Evolutionary conservation across 2,797 vertebrate genomes (phyloP), one percentile per base, ranked within the genome.

Genomic region (Helarctos malayanus): DNA sequence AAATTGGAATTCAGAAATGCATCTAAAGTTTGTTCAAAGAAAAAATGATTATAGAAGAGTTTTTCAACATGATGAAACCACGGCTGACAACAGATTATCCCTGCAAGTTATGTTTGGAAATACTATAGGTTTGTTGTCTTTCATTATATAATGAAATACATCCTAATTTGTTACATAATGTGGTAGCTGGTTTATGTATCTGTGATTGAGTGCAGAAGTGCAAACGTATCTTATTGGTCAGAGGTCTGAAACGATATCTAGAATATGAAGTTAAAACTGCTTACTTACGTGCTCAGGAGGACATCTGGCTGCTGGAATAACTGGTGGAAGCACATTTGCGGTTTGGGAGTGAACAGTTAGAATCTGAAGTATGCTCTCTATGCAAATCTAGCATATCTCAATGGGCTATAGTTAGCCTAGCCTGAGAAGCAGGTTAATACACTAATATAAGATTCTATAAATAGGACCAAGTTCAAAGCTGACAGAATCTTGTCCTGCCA

Each of bases 1-100:
- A 95, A 86, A 35, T 7, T 61, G 5, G 47, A 92, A 94, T 79
- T 79, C 25, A 86, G 45, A 79, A 91, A 78, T 89, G 32, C 7
- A 82, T 32, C 29, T 61, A 57, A 2, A 94, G 38, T 52, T 89
- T 73, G 38, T 94, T 91, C 49, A 56, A 85, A 95, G 45, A 85
- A 56, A 89, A 93, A 93, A 75, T 27, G 61, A 41, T 54, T 88
- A 32, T 21, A 88, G 71, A 68, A 95, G 76, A 78, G 49, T 83
- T 52, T 71, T 65, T 75, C 13, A 90, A 79, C 81, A 25, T 52
- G 35, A 79, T 91, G 23, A 65, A 80, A 90, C 3, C 52, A 32
- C 49, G 19, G 29, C 59, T 63, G 49, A 73, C n/a, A 25, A 41
- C 6, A 86, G 78, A 27, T 47, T 49, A 94, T 59, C 49, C 27